phyloP scores from a whole-genome alignment of 2,888 invertebrate species.

The Phytoseiulus persimilis region DNA sequence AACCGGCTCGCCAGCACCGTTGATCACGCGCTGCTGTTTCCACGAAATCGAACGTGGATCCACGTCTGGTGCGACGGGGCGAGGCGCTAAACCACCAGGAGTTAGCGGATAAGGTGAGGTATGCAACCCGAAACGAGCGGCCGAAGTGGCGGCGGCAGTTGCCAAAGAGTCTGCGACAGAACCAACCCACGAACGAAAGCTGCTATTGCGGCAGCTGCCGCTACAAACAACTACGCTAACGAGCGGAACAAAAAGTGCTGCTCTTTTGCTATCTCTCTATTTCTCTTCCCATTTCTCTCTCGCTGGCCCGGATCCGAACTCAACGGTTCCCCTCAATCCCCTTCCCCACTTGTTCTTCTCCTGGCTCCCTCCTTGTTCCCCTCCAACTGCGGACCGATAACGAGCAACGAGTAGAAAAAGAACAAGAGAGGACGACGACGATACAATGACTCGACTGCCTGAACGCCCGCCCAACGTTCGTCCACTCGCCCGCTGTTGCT shows the following conservation, averaged over 20 bases:
- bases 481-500: background rate
- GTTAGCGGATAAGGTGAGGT: too few relatives aligned
- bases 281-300: background rate
- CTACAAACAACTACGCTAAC: conserved; percentile 5
- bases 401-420: background rate
- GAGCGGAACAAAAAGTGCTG: background rate
- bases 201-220: background rate
- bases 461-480: background rate
- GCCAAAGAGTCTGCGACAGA: background rate
- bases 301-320: background rate
- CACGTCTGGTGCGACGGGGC: too few relatives aligned
- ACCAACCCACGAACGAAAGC: background rate
- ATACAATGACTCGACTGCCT: background rate
- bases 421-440: conserved; percentile 5
- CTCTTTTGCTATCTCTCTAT: background rate
- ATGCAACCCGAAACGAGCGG: background rate
- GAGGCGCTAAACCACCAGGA: too few relatives aligned
- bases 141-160: background rate
- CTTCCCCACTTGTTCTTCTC: background rate
- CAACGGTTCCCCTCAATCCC: background rate
- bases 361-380: background rate
- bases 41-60: too few relatives aligned
- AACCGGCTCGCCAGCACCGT: too few relatives aligned
- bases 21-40: too few relatives aligned
- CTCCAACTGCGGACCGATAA: background rate